These are phyloP conservation scores for Zosterops japonicus DNA, from an alignment of 2,113 vertebrate species.

Conservation along the genomic window DNA sequence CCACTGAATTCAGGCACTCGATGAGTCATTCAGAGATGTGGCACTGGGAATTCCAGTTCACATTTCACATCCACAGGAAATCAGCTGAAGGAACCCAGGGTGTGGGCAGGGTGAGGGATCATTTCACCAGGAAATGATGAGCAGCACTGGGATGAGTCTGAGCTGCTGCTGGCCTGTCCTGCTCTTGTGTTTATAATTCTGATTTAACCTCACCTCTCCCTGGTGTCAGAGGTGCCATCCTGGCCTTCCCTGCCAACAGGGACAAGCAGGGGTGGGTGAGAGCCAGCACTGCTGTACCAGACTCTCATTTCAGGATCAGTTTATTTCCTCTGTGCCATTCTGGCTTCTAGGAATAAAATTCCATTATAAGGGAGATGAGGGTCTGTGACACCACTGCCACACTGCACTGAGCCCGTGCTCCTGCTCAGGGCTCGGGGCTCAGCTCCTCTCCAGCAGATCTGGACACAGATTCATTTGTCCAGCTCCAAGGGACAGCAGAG, in stretches of 20 bases:
- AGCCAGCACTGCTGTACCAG: neutral
- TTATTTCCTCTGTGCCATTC: neutral
- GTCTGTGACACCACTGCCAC: fast-evolving
- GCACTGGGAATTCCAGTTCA: neutral
- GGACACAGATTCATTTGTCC: neutral
- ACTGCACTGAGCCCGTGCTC: neutral
- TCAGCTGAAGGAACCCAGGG: neutral
- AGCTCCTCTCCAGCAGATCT: neutral
- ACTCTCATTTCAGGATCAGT: neutral
- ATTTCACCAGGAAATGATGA: neutral
- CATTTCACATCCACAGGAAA: neutral
- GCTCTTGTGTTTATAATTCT: neutral
- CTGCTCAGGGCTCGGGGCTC: neutral
- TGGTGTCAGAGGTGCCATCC: neutral
- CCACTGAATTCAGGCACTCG: neutral
- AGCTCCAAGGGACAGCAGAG: neutral
- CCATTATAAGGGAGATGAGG: neutral
- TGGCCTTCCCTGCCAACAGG: neutral
- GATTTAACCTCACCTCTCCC: neutral
- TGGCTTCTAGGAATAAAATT: neutral
- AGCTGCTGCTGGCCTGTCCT: neutral
- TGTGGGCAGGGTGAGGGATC: neutral
- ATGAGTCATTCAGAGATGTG: neutral
- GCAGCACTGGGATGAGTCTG: neutral
- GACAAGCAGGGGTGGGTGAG: neutral